Conservation (phyloP, 2,888 invertebrate species). For the Entomobrya multifasciata region DNA sequence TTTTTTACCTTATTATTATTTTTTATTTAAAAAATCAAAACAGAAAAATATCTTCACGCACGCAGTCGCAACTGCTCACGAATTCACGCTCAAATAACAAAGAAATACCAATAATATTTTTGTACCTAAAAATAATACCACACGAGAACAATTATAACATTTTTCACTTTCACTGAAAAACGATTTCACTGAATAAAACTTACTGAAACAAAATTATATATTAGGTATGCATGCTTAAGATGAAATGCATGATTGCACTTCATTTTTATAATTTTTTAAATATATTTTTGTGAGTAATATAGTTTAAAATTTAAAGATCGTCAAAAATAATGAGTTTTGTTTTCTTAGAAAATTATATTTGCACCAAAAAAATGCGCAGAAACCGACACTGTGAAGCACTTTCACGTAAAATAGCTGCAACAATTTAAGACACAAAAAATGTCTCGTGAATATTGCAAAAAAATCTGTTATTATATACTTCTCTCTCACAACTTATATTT, state of each 20-base stretch:
- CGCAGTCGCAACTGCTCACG: slow-evolving; percentile 60
- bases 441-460: slow-evolving; percentile 40
- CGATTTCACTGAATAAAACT: not conserved
- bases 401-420: slow-evolving; percentile 11
- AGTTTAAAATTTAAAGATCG: slow-evolving; percentile 9
- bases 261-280: not conserved
- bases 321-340: not conserved
- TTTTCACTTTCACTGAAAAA: not conserved
- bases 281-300: slow-evolving; percentile 12
- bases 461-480: slow-evolving; percentile 20
- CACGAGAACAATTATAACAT: slow-evolving; percentile 45
- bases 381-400: not conserved
- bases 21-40: slow-evolving; percentile 18
- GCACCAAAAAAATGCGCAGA: slow-evolving; percentile 32
- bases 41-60: slow-evolving; percentile 52
- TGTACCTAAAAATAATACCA: slow-evolving; percentile 20
- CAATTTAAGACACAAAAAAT: not conserved
- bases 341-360: not conserved
- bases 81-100: slow-evolving; percentile 57
- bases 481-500: slow-evolving; percentile 20
- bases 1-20: not conserved
- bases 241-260: slow-evolving; percentile 6
- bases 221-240: not conserved
- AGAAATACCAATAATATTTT: no score
- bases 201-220: not conserved